These are phyloP conservation scores for Phataginus tetradactyla DNA, from an alignment of 2,797 vertebrate species.

Conservation along the genomic window DNA sequence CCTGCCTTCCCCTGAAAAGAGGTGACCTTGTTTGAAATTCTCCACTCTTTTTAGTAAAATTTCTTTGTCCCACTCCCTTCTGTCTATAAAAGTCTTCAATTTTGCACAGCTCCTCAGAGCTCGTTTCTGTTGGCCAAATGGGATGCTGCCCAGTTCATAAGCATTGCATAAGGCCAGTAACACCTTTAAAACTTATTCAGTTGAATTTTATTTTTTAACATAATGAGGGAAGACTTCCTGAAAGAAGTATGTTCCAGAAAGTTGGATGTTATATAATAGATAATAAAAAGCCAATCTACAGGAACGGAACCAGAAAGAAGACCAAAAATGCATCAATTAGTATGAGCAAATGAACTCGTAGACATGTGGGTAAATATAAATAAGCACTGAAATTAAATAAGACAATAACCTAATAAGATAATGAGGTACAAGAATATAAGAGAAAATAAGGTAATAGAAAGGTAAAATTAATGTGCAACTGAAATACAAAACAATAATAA, in stretches of 20 bases:
- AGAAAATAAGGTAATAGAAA: not conserved
- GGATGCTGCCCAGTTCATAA: not conserved
- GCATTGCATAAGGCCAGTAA: not conserved
- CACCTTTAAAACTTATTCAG: not conserved
- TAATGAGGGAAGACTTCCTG: not conserved
- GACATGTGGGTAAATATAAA: not conserved
- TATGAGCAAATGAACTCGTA: not conserved
- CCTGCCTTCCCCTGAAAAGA: not conserved
- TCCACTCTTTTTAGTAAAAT: not conserved
- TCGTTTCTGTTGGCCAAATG: not conserved
- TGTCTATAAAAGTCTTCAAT: not conserved
- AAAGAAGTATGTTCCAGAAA: not conserved
- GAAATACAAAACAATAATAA: conserved; percentile 16
- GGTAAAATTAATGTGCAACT: not conserved
- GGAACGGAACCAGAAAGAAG: not conserved
- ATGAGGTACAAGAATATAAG: not conserved
- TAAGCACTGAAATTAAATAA: not conserved
- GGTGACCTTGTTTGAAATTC: not conserved
- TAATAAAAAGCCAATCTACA: not conserved
- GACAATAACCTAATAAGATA: not conserved
- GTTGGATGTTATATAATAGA: not conserved
- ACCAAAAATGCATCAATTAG: not conserved
- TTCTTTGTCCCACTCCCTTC: not conserved
- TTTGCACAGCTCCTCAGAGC: not conserved
- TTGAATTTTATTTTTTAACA: not conserved